phyloP scores from a whole-genome alignment of 2,113 vertebrate species.

The Corvus moneduloides region DNA sequence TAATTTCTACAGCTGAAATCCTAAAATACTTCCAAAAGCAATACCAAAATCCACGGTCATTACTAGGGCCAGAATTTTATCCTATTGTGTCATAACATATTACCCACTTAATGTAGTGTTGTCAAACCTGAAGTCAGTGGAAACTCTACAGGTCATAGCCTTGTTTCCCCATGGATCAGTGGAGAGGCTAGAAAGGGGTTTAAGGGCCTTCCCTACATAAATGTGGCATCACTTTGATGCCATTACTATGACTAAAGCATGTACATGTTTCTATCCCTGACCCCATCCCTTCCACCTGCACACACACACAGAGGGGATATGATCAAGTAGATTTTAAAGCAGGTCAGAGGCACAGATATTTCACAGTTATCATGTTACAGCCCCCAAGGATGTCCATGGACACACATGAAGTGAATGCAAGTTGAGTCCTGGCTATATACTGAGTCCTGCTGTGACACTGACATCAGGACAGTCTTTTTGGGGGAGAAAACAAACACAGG shows the following conservation, averaged over 20 bases:
- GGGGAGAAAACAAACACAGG: not conserved
- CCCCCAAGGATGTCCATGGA: not conserved
- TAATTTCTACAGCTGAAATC: not conserved
- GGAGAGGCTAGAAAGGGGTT: not conserved
- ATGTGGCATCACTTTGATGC: not conserved
- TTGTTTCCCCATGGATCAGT: not conserved
- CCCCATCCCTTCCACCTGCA: not conserved
- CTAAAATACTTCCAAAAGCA: not conserved
- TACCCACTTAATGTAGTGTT: not conserved
- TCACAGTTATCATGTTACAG: not conserved
- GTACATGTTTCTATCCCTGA: not conserved
- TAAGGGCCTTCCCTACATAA: not conserved
- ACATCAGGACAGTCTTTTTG: not conserved
- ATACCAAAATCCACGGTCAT: not conserved
- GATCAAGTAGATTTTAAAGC: not conserved
- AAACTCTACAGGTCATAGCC: not conserved
- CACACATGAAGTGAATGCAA: accelerated
- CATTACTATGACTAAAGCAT: not conserved
- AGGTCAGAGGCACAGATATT: not conserved
- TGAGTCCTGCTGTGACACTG: not conserved
- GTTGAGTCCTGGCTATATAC: not conserved
- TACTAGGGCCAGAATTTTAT: not conserved
- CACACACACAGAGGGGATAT: not conserved
- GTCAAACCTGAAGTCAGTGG: not conserved
- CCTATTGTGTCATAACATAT: not conserved